Base-by-base conservation (phyloP, 2,888 invertebrate genomes). In the Plagodis dolabraria region DNA sequence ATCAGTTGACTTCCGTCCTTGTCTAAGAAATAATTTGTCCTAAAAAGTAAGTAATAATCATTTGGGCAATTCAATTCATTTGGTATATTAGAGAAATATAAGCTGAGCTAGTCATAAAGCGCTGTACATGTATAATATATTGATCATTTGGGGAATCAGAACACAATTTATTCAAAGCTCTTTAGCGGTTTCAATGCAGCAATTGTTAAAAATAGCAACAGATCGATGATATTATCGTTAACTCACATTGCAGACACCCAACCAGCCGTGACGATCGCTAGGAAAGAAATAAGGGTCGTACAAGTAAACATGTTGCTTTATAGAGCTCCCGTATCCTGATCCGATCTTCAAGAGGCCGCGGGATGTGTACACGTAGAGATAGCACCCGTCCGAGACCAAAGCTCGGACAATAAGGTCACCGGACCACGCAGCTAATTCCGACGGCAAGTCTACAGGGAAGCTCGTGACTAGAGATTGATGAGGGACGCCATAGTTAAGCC, bases 311-410 rank as follows among this genome's bases (percentile, higher is more conserved):
- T 97, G 96, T n/a, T 98, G 99, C 86, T 96, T 96, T 69, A 98
- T 95, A 7, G 99, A 98, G 67, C 97, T 98, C 51, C 97, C 97
- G 82, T 98, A 98, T 7, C 99, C 99, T 52, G 98, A 97, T 12
- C 99, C 99, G 64, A 99, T 95, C 93, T 99, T 99, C 65, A 97
- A 94, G 47, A 99, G 92, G 0, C 98, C 97, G 73, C 96, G 95
- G 8, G 96, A 95, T 36, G 97, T 95, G 74, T 97, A 96, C 35
- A 99, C 92, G 86, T 98, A 99, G 53, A 99, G 93, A 86, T 95
- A 98, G 67, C 96, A 96, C 8, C 99, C 99, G 86, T 99, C 98
- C 68, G 97, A 97, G 7, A 97, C 96, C 76, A 99, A 93, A 5
- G 96, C 95, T 53, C 92, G 79, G 4, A 92, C 86, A 11, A 91